These are phyloP conservation scores for Mormyrops attenuatus DNA, from an alignment of 2,797 vertebrate genomes.

Conservation along the genomic window DNA sequence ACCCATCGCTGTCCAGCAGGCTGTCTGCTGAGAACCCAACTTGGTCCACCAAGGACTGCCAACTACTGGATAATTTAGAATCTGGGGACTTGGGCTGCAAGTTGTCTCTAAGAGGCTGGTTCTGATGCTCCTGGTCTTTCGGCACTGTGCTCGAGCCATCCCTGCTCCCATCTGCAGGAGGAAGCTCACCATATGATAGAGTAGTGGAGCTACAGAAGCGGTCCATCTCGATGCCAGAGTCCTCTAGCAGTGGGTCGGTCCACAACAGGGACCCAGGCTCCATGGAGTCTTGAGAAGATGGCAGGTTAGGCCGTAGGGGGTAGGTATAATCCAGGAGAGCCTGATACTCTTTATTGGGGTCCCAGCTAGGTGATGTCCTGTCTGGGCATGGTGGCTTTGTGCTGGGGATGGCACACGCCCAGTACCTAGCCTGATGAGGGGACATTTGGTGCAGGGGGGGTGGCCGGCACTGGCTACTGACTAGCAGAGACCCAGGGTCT, in stretches of 20 bases:
- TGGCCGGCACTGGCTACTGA: conserved; percentile 20
- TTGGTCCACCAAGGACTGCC: conserved; percentile 36
- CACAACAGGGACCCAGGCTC: conserved; percentile 22
- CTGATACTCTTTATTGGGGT: conserved; percentile 81
- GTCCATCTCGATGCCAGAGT: conserved; percentile 84
- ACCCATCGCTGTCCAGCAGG: conserved; percentile 35
- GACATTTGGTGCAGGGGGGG: conserved; percentile 42
- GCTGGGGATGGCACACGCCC: conserved; percentile 79
- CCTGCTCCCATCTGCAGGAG: conserved; percentile 14
- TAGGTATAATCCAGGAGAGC: conserved; percentile 87
- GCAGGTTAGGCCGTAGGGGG: conserved; percentile 69
- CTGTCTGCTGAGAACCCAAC: conserved; percentile 41
- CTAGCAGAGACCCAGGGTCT: conserved; percentile 21
- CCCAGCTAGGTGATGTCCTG: conserved; percentile 69
- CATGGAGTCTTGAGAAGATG: conserved; percentile 36
- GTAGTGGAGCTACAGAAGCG: conserved; percentile 54
- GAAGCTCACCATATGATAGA: conserved; percentile 37
- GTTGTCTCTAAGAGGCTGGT: conserved; percentile 26
- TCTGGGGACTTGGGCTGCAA: conserved; percentile 36
- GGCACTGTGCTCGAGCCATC: background rate
- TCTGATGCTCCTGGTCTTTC: conserved; percentile 37
- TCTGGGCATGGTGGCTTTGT: conserved; percentile 67
- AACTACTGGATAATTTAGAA: conserved; percentile 36
- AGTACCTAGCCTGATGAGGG: conserved; percentile 71
- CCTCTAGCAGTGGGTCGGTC: conserved; percentile 60